Evolutionary conservation across 1,140 invertebrate species (phyloP).

Genomic region (Araneus ventricosus): DNA sequence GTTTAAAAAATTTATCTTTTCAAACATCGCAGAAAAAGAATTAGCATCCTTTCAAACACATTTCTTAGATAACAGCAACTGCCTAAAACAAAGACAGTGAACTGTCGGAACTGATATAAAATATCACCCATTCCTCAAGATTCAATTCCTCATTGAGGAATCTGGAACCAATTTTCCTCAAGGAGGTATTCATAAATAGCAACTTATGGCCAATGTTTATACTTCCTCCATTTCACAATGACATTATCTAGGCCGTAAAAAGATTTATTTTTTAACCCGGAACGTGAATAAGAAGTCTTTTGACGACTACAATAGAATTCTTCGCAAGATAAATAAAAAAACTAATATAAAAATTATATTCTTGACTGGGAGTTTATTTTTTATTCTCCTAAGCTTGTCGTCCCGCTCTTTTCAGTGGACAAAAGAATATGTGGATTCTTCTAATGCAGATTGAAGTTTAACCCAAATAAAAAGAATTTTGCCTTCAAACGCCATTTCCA

Average conservation of each 20-base stretch:
- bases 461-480: slow-evolving; percentile 56
- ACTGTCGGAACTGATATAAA: not conserved
- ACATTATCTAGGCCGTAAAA: slow-evolving; percentile 70
- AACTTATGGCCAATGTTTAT: slow-evolving; percentile 33
- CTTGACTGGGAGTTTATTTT: slow-evolving; percentile 34
- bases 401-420: slow-evolving; percentile 30
- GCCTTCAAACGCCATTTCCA: not conserved
- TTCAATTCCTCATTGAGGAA: slow-evolving; percentile 45
- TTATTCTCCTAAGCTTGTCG: slow-evolving; percentile 17
- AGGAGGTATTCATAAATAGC: slow-evolving; percentile 21
- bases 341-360: slow-evolving; percentile 12
- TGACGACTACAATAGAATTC: slow-evolving; percentile 48
- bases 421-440: slow-evolving; percentile 62
- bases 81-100: not conserved
- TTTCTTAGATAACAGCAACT: not conserved
- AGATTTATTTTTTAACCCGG: slow-evolving; percentile 62
- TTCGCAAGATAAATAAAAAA: slow-evolving; percentile 10
- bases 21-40: too few species aligned
- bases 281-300: slow-evolving; percentile 28
- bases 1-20: too few species aligned
- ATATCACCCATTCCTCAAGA: not conserved
- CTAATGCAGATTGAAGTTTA: slow-evolving; percentile 42
- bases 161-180: too few species aligned
- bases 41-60: too few species aligned
- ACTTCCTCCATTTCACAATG: slow-evolving; percentile 68